These are phyloP conservation scores for Lithophane leautieri DNA, from an alignment of 2,888 invertebrate species.

Conservation along the genomic window DNA sequence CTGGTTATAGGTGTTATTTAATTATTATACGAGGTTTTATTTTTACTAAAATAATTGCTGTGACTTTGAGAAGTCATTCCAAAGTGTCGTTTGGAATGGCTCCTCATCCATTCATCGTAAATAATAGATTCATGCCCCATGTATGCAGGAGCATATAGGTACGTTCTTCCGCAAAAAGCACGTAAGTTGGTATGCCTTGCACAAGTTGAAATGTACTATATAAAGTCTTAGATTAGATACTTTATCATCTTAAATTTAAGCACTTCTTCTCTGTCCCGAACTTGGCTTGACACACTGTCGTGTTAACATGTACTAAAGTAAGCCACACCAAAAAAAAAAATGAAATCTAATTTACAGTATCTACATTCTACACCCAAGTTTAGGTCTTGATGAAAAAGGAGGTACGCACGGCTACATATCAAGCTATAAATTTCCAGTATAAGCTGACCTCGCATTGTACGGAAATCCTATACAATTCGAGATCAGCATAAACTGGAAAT, in stretches of 20 bases:
- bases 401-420: too few species aligned
- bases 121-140: background rate
- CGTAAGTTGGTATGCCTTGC: background rate
- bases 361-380: background rate
- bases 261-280: too few species aligned
- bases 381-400: background rate
- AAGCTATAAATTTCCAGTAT: too few species aligned
- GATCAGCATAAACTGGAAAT: too few species aligned
- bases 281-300: background rate
- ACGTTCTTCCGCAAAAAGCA: background rate
- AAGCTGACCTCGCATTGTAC: too few species aligned
- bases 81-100: background rate
- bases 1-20: background rate
- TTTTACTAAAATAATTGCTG: background rate
- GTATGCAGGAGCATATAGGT: background rate
- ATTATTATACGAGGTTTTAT: too few species aligned
- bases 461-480: too few species aligned
- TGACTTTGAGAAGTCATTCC: background rate
- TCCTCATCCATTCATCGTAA: background rate
- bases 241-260: constrained; percentile 1
- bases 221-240: background rate
- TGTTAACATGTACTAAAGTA: background rate
- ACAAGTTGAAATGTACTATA: background rate
- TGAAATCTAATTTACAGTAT: background rate
- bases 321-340: too few species aligned